Conservation (phyloP, 2,888 invertebrate genomes). For the Drosophila macrospina region DNA sequence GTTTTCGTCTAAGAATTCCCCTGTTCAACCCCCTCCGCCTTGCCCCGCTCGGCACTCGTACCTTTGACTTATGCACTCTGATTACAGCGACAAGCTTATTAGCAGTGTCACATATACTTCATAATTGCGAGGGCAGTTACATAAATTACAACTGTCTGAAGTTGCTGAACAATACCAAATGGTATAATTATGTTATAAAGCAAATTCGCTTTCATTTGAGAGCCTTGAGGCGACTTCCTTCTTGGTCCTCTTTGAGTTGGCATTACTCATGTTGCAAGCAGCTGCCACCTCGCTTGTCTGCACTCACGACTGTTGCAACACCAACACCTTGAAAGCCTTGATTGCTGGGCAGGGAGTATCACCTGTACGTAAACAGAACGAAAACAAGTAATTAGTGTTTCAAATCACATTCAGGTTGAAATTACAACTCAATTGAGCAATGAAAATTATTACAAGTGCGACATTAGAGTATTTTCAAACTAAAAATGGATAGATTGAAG, state of each 20-base stretch:
- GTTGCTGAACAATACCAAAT: neutral
- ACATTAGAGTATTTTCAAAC: too few relatives aligned
- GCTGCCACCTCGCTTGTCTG: constrained; percentile 4
- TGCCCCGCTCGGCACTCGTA: neutral
- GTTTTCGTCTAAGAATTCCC: constrained; percentile 32
- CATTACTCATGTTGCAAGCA: constrained; percentile 3
- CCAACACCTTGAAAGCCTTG: neutral
- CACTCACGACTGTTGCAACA: neutral
- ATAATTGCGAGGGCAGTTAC: constrained; percentile 11
- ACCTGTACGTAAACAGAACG: too few relatives aligned
- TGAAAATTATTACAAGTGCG: too few relatives aligned
- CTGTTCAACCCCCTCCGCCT: too few relatives aligned
- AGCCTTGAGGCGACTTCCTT: neutral
- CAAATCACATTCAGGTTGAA: too few relatives aligned
- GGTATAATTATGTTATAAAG: neutral
- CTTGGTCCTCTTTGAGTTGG: neutral
- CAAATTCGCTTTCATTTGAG: neutral
- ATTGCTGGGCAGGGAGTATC: too few relatives aligned
- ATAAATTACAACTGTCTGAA: constrained; percentile 5
- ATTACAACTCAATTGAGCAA: too few relatives aligned
- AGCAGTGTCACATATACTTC: constrained; percentile 29
- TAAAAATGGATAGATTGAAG: too few relatives aligned
- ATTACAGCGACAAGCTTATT: constrained; percentile 41
- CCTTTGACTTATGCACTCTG: constrained; percentile 39
- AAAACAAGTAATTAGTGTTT: too few relatives aligned